phyloP scores from a whole-genome alignment of 2,888 invertebrate species.

The Tipula lateralis region DNA sequence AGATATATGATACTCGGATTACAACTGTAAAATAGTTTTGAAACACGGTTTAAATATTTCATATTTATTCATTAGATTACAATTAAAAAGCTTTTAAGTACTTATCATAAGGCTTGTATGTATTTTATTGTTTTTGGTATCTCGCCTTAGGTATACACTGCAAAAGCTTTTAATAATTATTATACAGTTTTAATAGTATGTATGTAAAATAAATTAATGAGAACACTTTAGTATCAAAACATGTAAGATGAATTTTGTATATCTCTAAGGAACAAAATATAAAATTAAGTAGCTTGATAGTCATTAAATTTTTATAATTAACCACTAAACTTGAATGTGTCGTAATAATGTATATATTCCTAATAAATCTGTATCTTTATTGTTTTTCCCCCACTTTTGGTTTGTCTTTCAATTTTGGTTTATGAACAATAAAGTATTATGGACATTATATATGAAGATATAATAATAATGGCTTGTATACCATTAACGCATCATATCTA shows the following conservation, averaged over 20 bases:
- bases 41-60: background rate
- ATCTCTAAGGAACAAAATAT: background rate
- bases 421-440: too few relatives aligned
- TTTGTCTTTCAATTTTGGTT: too few relatives aligned
- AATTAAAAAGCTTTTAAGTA: conserved; percentile 19
- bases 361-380: too few relatives aligned
- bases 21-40: background rate
- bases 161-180: background rate
- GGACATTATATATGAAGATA: too few relatives aligned
- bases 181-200: background rate
- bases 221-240: background rate
- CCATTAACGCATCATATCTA: too few relatives aligned
- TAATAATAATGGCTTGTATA: too few relatives aligned
- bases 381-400: too few relatives aligned
- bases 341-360: too few relatives aligned
- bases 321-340: too few relatives aligned
- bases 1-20: background rate
- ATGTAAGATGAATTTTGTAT: background rate
- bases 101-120: background rate
- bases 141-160: background rate
- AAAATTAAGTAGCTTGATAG: too few relatives aligned
- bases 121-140: background rate
- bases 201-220: background rate
- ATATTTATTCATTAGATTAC: conserved; percentile 11
- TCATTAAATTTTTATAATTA: too few relatives aligned